Conservation (phyloP, 2,113 vertebrate genomes). For the Chlorocebus sabaeus region DNA sequence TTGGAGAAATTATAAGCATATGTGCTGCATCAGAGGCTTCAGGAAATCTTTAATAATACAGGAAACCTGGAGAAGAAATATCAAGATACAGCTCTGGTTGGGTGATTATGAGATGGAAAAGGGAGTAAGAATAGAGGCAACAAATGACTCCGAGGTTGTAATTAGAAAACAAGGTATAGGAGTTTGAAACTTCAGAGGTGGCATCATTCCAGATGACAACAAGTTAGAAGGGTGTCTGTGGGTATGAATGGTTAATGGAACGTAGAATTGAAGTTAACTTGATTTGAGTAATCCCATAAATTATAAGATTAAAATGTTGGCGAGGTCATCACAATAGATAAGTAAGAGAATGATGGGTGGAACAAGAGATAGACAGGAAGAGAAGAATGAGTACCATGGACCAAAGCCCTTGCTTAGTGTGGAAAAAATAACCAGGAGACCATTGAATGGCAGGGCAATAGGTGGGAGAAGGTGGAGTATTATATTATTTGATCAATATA, state of each 20-base stretch:
- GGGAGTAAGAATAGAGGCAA: neutral
- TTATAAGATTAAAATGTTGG: slow-evolving; percentile 55
- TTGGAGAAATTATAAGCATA: neutral
- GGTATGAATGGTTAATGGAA: slow-evolving; percentile 44
- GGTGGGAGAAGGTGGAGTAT: neutral
- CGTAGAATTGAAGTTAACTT: slow-evolving; percentile 59
- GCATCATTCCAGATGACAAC: neutral
- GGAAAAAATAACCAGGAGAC: neutral
- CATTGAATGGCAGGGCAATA: neutral
- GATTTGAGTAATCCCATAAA: slow-evolving; percentile 54
- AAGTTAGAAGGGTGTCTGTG: slow-evolving; percentile 41
- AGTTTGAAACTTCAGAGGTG: neutral
- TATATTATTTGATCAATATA: neutral
- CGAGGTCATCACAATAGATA: slow-evolving; percentile 17
- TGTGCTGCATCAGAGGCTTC: neutral
- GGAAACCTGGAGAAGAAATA: neutral
- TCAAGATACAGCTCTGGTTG: neutral
- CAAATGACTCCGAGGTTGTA: neutral
- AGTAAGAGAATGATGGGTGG: neutral
- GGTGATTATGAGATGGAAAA: neutral
- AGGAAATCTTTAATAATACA: neutral
- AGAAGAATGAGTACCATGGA: neutral
- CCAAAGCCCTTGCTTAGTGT: neutral
- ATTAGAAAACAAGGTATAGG: neutral
- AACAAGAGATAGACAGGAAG: neutral